Evolutionary conservation across 2,113 vertebrate genomes (phyloP).

Genomic region (Erythrocercus mccallii): DNA sequence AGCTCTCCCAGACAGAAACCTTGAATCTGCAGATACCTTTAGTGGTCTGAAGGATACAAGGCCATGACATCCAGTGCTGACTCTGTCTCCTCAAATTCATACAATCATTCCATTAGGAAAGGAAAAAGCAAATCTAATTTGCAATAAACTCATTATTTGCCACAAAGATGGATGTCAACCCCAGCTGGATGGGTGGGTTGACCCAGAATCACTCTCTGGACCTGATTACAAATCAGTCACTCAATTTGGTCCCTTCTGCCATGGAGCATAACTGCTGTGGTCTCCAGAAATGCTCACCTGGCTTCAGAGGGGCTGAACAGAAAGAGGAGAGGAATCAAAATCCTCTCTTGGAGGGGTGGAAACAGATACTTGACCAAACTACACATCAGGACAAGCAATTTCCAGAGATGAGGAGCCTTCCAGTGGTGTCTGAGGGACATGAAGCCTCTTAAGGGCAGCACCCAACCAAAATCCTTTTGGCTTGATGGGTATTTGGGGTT

Average conservation of each 20-base stretch:
- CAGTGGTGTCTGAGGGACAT: background rate
- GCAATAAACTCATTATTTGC: background rate
- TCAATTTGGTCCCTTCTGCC: background rate
- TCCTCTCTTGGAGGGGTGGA: background rate
- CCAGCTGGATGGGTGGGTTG: background rate
- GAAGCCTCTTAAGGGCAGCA: background rate
- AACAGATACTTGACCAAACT: accelerated
- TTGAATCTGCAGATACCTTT: background rate
- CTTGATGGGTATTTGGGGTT: background rate
- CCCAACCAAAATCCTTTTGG: background rate
- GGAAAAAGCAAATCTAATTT: background rate
- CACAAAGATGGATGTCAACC: background rate
- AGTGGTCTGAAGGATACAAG: background rate
- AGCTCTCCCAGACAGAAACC: background rate
- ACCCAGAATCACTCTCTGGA: background rate
- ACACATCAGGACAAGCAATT: background rate
- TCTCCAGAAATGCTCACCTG: background rate
- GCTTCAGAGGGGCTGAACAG: background rate
- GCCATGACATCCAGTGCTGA: background rate
- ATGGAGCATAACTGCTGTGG: background rate
- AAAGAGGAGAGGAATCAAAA: background rate
- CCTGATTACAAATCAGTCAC: background rate
- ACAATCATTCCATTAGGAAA: background rate
- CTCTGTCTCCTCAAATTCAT: background rate
- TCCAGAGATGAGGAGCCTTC: background rate